Evolutionary conservation across 2,113 vertebrate species (phyloP), one percentile per base, ranked within the genome.

Genomic region (Zeus faber): DNA sequence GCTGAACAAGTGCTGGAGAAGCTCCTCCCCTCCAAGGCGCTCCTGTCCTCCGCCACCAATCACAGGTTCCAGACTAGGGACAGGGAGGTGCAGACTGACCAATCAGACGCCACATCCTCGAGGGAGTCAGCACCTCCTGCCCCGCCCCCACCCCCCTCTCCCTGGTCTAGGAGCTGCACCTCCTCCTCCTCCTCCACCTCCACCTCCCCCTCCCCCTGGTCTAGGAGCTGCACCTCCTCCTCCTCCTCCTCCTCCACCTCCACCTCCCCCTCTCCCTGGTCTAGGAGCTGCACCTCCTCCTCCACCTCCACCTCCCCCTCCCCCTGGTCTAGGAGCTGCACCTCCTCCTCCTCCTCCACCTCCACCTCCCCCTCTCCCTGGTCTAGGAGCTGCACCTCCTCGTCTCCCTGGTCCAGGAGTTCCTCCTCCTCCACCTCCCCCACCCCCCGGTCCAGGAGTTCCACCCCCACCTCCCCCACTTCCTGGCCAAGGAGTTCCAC

Each of bases 1-100:
- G 75, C 84, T 49, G 89, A 92, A 44, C 87, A 86, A 40, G 74
- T 96, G 29, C 80, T 93, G 0, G 89, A 94, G 60, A 91, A 92
- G 41, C 84, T 97, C 46, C 66, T 92, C 17, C 85, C 89, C 7
- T 44, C 76, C 23, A 96, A 92, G 78, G 88, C 85, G 16, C 49
- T 65, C 2, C 33, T n/a, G 6, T n/a, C 33, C 13, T 61, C 81
- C 23, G 60, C 45, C 10, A 10, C 63, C 63, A 65, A 58, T 68
- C 60, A 10, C 8, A 57, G 2, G 50, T 33, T 67, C 2, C 74
- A 58, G 20, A 81, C 58, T 1, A 50, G 66, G 0, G 76, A 89
- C 64, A 86, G 74, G 48, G 72, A 76, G 0, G 2, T 83, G 24
- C 93, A 92, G 75, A 86, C 88, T 6, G 11, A 11, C 46, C 53